phyloP scores from a whole-genome alignment of 2,113 vertebrate genomes.

The Fulmarus glacialis region DNA sequence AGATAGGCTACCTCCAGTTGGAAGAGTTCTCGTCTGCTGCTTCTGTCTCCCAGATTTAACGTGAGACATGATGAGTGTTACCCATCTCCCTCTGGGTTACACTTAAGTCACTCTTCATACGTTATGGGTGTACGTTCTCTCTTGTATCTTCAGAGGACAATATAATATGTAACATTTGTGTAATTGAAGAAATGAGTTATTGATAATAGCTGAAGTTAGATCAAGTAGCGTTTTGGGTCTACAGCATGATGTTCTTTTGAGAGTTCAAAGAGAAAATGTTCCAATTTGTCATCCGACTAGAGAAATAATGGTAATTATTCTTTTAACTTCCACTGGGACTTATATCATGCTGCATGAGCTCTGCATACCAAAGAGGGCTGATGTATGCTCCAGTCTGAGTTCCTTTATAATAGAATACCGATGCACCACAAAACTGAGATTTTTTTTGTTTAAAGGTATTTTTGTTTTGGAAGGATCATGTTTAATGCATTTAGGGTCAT shows the following conservation, averaged over 20 bases:
- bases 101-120: not conserved
- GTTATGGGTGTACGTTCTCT: not conserved
- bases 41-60: not conserved
- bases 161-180: not conserved
- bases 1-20: not conserved
- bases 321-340: constrained; percentile 63
- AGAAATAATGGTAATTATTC: constrained; percentile 70
- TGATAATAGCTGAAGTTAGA: constrained; percentile 55
- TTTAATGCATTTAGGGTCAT: constrained; percentile 34
- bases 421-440: not conserved
- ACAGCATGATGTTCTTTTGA: constrained; percentile 49
- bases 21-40: not conserved
- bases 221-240: constrained; percentile 50
- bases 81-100: not conserved
- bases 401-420: not conserved
- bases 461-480: not conserved
- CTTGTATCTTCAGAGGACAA: not conserved
- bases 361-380: constrained; percentile 51
- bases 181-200: constrained; percentile 53
- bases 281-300: constrained; percentile 49
- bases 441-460: not conserved
- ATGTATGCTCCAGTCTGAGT: not conserved
- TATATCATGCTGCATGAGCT: constrained; percentile 27
- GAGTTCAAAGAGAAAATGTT: constrained; percentile 62
- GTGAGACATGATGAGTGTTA: not conserved